Conservation (phyloP, 1,140 invertebrate genomes). For the Drosophila punjabiensis region DNA sequence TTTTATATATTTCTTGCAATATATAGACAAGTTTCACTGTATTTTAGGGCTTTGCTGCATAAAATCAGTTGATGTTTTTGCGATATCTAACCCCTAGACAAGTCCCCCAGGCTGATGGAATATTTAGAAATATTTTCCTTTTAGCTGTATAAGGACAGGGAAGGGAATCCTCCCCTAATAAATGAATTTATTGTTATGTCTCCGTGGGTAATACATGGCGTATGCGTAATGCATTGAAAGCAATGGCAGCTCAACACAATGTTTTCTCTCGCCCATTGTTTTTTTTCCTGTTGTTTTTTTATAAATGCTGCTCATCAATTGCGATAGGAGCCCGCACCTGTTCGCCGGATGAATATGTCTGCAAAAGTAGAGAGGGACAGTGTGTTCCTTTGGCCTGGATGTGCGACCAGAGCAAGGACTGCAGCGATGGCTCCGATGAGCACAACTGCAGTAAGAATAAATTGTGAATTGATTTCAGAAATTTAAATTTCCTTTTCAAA, state of each 20-base stretch:
- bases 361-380: slow-evolving; percentile 91
- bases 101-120: slow-evolving; percentile 8
- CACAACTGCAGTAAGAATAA: slow-evolving; percentile 93
- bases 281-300: neutral
- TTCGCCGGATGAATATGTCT: slow-evolving; percentile 94
- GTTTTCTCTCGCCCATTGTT: neutral
- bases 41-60: neutral
- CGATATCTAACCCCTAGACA: slow-evolving; percentile 13
- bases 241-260: slow-evolving; percentile 18
- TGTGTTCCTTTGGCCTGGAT: slow-evolving; percentile 96
- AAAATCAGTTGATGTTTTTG: slow-evolving; percentile 24
- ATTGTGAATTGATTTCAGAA: slow-evolving; percentile 34
- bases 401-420: slow-evolving; percentile 95
- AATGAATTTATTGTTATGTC: slow-evolving; percentile 34
- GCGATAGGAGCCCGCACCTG: slow-evolving; percentile 91
- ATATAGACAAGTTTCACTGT: neutral
- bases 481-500: neutral
- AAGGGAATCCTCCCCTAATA: slow-evolving; percentile 7
- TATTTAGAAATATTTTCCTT: slow-evolving; percentile 13
- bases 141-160: neutral
- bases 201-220: slow-evolving; percentile 25
- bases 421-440: slow-evolving; percentile 95
- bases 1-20: neutral
- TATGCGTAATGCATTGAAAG: slow-evolving; percentile 29
- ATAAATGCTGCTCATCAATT: slow-evolving; percentile 63